Evolutionary conservation across 2,113 vertebrate species (phyloP), one percentile per base, ranked within the genome.

Genomic region (Sebastes schlegelii): DNA sequence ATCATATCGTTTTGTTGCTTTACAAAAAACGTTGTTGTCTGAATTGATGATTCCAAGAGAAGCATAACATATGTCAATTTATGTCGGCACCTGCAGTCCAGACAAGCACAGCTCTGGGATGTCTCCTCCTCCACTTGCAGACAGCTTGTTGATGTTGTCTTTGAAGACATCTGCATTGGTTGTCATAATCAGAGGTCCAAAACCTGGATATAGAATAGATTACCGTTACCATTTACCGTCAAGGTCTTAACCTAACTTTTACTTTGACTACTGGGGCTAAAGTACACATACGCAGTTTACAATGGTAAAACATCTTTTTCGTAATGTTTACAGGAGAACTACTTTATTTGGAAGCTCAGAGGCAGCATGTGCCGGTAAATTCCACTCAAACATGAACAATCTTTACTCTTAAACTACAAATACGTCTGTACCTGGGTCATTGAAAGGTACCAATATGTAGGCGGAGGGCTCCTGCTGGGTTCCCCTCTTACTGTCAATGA

Each of bases 391-490:
- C 8, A 21, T 10, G 1, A 63, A 8, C 26, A 55, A 8, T 17
- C 46, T 12, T 55, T 14, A 14, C 40, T 14, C 10, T 34, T 74
- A 4, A 21, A 48, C 60, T 45, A 45, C 12, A 62, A 34, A 64
- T 2, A 43, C 1, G 0, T 58, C 9, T 65, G 58, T 60, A 94
- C 93, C 88, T 64, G 93, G 91, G 80, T 95, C 94, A 76, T 93
- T 95, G 79, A 95, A 95, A 8, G 92, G 93, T 8, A 94, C 94
- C 77, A 95, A 8, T 71, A 95, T 92, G 84, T 94, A 95, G n/a
- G 66, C 62, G 0, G 91, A 90, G 3, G 94, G 94, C 34, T 93
- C 92, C 26, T 89, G 66, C 4, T 26, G 55, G 4, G 90, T 92
- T 71, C 91, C 90, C 6, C 74, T 84, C 40, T 81, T 93, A 1